Conservation (phyloP, 1,140 invertebrate species). For the Steinernema feltiae region DNA sequence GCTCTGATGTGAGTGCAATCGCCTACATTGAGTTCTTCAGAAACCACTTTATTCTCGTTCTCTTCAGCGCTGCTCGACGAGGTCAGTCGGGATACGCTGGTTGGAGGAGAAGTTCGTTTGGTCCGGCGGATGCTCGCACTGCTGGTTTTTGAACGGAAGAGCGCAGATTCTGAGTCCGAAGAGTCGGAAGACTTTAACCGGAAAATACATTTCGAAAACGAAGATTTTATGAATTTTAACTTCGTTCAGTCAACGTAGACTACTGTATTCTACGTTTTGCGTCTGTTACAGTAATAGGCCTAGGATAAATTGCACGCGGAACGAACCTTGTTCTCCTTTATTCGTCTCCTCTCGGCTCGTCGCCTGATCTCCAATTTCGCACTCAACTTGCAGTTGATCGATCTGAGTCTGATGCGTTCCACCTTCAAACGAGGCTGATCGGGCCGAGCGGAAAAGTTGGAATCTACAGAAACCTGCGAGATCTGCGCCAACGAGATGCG, state of each 20-base stretch:
- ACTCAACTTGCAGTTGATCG: constrained; percentile 2
- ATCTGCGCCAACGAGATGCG: not conserved
- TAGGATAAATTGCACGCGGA: too few species aligned
- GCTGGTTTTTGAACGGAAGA: not conserved
- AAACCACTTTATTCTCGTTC: too few species aligned
- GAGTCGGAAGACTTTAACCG: not conserved
- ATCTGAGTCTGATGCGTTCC: not conserved
- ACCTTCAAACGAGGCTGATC: not conserved
- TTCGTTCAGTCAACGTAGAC: too few species aligned
- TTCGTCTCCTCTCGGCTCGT: not conserved
- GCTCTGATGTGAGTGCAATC: too few species aligned
- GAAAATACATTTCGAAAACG: not conserved
- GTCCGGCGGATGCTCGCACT: not conserved
- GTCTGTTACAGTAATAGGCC: too few species aligned
- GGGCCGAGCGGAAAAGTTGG: not conserved
- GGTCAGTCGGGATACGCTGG: not conserved
- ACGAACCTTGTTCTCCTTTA: not conserved
- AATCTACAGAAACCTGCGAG: not conserved
- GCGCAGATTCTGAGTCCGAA: not conserved
- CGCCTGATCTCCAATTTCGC: not conserved
- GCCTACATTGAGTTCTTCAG: too few species aligned
- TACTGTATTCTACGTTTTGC: too few species aligned
- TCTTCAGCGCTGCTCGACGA: not conserved
- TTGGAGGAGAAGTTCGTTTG: not conserved
- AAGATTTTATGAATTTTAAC: not conserved